phyloP scores from a whole-genome alignment of 1,140 invertebrate genomes.

The Callitettix versicolor region DNA sequence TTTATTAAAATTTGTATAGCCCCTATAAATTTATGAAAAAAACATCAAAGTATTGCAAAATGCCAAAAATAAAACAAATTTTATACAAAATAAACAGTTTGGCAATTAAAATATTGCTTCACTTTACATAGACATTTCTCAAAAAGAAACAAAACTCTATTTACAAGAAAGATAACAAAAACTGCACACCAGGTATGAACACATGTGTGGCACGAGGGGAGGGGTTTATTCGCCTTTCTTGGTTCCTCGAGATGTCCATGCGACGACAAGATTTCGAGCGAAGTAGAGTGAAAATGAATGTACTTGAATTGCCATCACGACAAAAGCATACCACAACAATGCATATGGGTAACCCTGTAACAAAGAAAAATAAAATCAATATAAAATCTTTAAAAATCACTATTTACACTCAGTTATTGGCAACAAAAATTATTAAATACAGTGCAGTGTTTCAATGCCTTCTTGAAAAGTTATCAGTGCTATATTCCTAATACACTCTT shows the following conservation, averaged over 20 bases:
- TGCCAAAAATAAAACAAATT: too few species aligned
- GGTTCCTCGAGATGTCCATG: slow-evolving; percentile 70
- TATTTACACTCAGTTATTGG: not conserved
- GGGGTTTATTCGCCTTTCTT: slow-evolving; percentile 38
- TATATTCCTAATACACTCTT: too few species aligned
- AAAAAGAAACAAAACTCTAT: too few species aligned
- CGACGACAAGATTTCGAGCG: slow-evolving; percentile 70
- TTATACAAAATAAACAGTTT: too few species aligned
- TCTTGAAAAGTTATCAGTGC: too few species aligned
- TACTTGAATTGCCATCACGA: slow-evolving; percentile 78
- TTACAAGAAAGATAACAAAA: not conserved
- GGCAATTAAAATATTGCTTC: too few species aligned
- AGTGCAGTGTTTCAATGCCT: not conserved
- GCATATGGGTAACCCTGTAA: slow-evolving; percentile 82
- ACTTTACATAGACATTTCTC: too few species aligned
- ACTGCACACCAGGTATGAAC: slow-evolving; percentile 4
- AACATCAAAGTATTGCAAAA: too few species aligned
- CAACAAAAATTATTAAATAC: not conserved
- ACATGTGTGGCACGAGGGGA: not conserved
- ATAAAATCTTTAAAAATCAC: not conserved
- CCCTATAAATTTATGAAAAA: too few species aligned
- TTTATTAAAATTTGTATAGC: too few species aligned
- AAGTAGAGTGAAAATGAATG: slow-evolving; percentile 86
- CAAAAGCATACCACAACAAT: slow-evolving; percentile 87
- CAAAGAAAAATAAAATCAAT: slow-evolving; percentile 24